Evolutionary conservation across 2,797 vertebrate genomes (phyloP).

Genomic region (Pseudocheirus occidentalis): DNA sequence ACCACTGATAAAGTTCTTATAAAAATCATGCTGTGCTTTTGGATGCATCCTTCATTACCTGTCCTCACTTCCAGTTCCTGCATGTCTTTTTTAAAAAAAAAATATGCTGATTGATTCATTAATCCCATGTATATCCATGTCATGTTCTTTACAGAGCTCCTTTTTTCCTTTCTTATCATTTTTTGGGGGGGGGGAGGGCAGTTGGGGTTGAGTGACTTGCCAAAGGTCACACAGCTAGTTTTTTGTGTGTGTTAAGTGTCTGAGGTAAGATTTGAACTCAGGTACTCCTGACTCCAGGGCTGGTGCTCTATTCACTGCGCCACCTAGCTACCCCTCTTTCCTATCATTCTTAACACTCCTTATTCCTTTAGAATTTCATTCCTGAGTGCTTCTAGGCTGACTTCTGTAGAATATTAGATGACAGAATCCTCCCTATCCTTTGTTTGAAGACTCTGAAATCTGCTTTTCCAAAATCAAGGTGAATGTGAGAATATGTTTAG

Average conservation of each 20-base stretch:
- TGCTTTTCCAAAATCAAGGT: not conserved
- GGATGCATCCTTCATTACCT: not conserved
- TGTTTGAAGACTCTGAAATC: not conserved
- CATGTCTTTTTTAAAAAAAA: not conserved
- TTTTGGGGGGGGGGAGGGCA: too few relatives aligned
- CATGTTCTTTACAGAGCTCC: not conserved
- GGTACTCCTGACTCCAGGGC: too few relatives aligned
- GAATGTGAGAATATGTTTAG: not conserved
- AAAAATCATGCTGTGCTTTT: not conserved
- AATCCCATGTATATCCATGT: not conserved
- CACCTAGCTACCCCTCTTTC: too few relatives aligned
- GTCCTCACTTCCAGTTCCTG: not conserved
- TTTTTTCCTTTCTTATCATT: not conserved
- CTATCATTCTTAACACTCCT: not conserved
- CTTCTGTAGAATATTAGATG: not conserved
- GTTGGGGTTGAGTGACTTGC: too few relatives aligned
- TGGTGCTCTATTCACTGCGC: too few relatives aligned
- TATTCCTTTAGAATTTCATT: too few relatives aligned
- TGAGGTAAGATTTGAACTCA: too few relatives aligned
- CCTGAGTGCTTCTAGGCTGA: not conserved
- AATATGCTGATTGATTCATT: not conserved
- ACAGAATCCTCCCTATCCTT: not conserved
- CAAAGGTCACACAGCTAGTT: too few relatives aligned
- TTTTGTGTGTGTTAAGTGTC: too few relatives aligned
- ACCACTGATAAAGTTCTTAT: not conserved